Conservation (phyloP, 2,888 invertebrate genomes). For the Fragum whitleyi region DNA sequence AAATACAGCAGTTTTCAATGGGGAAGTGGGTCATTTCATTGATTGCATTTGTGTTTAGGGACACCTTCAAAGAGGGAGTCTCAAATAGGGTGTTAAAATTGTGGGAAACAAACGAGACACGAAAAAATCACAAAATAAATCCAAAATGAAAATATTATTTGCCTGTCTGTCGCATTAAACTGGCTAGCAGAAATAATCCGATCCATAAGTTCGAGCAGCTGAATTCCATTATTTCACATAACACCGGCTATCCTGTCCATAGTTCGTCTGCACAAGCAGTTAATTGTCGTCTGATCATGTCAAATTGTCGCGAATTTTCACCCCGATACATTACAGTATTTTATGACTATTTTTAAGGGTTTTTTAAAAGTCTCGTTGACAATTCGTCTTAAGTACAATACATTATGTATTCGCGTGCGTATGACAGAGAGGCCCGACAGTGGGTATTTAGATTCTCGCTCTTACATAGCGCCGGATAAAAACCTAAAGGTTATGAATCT, state of each 20-base stretch:
- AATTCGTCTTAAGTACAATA: neutral
- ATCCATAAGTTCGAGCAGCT: neutral
- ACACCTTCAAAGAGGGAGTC: no score
- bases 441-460: no score
- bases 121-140: neutral
- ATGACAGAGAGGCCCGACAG: neutral
- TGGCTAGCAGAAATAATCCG: neutral
- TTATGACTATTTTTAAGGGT: constrained; percentile 4
- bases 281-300: constrained; percentile 13
- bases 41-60: no score
- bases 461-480: no score
- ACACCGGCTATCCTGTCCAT: neutral
- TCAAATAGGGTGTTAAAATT: no score
- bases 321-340: constrained; percentile 7
- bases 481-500: no score
- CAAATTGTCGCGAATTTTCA: neutral
- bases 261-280: constrained; percentile 6
- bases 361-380: neutral
- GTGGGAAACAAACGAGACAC: no score
- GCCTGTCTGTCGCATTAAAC: neutral
- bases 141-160: neutral
- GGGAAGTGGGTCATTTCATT: no score
- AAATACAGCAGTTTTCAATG: no score
- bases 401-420: neutral
- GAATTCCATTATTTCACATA: constrained; percentile 2